Base-by-base conservation (phyloP, 2,797 vertebrate species). In the Numenius phaeopus region DNA sequence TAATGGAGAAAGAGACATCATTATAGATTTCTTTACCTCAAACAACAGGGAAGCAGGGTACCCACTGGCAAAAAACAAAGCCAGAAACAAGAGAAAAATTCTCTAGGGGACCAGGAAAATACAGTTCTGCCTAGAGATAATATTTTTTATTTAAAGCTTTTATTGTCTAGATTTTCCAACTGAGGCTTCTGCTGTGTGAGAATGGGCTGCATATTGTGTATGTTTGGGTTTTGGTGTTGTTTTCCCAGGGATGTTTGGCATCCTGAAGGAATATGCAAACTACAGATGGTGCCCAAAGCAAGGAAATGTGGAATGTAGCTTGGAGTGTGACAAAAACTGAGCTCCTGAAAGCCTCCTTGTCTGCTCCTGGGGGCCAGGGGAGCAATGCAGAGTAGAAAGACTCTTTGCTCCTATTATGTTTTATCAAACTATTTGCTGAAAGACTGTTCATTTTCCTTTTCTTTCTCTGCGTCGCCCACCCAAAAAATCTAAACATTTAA, bases 161-260 rank as follows among this genome's bases (percentile, higher is more conserved):
- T 89, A 83, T 95, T 95, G 82, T 91, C 79, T 83, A 50, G 37
- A 32, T 94, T 89, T 91, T 96, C 89, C n/a, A n/a, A 0, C 79
- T 39, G 71, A 89, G 89, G 34, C 61, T 87, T 91, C 83, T 94
- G 61, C 90, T 92, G 90, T 94, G 92, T 94, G 94, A 92, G 72
- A 96, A 87, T 59, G 61, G 84, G 46, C 83, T 78, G 65, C 0
- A 14, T 70, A 57, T 61, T 81, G 54, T 92, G 66, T 13, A 24
- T 91, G 76, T 96, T 92, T 96, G 91, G 39, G 34, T 66, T 89
- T 44, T 93, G 94, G 83, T 87, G 91, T 90, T 94, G 65, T 89
- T 97, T 98, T 96, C 97, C 92, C 96, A 95, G 95, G 90, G 72
- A 87, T 70, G 77, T 94, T 96, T 97, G 89, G 79, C 17, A 0